Base-by-base conservation (phyloP, 2,888 invertebrate genomes). In the Tillus elongatus region DNA sequence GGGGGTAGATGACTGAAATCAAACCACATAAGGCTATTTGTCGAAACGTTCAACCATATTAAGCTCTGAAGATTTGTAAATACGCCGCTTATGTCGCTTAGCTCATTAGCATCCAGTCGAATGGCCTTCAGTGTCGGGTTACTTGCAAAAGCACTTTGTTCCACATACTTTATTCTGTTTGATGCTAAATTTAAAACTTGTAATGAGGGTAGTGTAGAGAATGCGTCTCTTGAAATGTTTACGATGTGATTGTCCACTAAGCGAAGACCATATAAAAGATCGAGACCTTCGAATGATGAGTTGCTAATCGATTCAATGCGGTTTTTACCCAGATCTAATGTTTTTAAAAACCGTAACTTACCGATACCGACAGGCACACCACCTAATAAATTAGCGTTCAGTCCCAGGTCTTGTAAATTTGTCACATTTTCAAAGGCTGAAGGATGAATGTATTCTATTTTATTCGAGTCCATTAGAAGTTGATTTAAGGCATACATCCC, bases 251-350 rank as follows among this genome's bases (percentile, higher is more conserved):
- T 90, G 57, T 83, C 82, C 33, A 86, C 83, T 36, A 90, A 66
- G 32, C 87, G 73, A 39, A 91, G 66, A 10, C 83, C 82, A 54
- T 79, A 79, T 29, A 91, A 71, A 51, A 81, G 76, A 54, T 77
- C 75, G 46, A 89, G 67, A 3, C 84, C 83, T 56, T 75, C 73
- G 53, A 89, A 84, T 34, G 82, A 79, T 40, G 77, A 71, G 56
- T 80, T 79, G 39, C 73, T 74, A 38, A 91, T 73, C 47, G 71
- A 70, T 46, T 77, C 74, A 56, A 91, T 80, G 56, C 74, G 73
- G 66, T 90, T 91, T 67, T 85, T 83, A 32, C 85, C 85, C 51
- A 90, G 71, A 66, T 88, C 85, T 41, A 90, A 69, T 15, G 81
- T 80, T 57, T 80, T 82, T 52, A 90, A 67, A 53, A 79, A 77